Base-by-base conservation (phyloP, 2,888 invertebrate species). In the Lucinisca nassula region DNA sequence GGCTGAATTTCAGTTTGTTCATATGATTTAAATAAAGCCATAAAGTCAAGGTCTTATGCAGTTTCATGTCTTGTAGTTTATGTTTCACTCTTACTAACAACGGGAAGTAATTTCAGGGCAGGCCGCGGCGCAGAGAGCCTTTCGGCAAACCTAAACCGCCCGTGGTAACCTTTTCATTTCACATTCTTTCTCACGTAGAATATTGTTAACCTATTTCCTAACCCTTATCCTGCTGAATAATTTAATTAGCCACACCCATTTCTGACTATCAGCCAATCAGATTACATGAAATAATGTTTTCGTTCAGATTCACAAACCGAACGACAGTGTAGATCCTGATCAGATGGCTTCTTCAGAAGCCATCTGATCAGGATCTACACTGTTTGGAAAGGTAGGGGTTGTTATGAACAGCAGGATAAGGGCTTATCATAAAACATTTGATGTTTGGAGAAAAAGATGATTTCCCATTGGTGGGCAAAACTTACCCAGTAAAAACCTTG, bases 341-440 rank as follows among this genome's bases (percentile, higher is more conserved):
- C n/a, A n/a, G n/a, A n/a, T n/a, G n/a, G n/a, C n/a, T n/a, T n/a
- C n/a, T n/a, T n/a, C n/a, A n/a, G n/a, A n/a, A n/a, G n/a, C n/a
- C n/a, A n/a, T n/a, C n/a, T n/a, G n/a, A n/a, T n/a, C n/a, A n/a
- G n/a, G n/a, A n/a, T n/a, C n/a, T n/a, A n/a, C n/a, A n/a, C n/a
- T n/a, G n/a, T n/a, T n/a, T n/a, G n/a, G n/a, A n/a, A n/a, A n/a
- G n/a, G n/a, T n/a, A n/a, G n/a, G n/a, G n/a, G n/a, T n/a, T n/a
- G n/a, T n/a, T n/a, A n/a, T n/a, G n/a, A n/a, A n/a, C n/a, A n/a
- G n/a, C n/a, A n/a, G n/a, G n/a, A n/a, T n/a, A n/a, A n/a, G n/a
- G n/a, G n/a, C n/a, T n/a, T n/a, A n/a, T 35, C 67, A 67, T 67
- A 67, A 67, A 67, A 67, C 67, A 67, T 67, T 67, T 67, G 67